These are phyloP conservation scores for Artibeus jamaicensis DNA, from an alignment of 2,797 vertebrate species.

Conservation along the genomic window DNA sequence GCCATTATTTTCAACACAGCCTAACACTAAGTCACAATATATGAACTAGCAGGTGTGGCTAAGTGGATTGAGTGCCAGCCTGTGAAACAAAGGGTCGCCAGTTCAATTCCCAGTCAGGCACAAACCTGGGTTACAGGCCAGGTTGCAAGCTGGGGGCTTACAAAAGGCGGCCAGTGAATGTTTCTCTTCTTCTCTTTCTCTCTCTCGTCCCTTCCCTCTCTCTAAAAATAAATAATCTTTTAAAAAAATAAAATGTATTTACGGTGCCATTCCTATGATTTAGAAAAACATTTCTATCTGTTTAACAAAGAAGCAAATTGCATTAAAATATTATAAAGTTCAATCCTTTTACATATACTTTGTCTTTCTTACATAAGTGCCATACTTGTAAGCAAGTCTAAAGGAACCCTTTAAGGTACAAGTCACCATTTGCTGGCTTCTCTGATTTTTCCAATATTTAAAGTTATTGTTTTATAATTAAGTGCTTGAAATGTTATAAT, in stretches of 20 bases:
- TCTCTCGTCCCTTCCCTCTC: neutral
- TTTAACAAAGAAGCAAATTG: conserved; percentile 39
- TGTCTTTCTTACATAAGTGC: neutral
- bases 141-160: neutral
- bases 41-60: neutral
- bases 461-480: neutral
- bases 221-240: neutral
- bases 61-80: neutral
- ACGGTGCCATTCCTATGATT: neutral
- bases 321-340: conserved; percentile 35
- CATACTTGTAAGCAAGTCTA: neutral
- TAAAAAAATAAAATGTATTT: neutral
- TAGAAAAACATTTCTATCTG: conserved; percentile 36
- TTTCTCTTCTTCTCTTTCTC: neutral
- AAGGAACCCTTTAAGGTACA: neutral
- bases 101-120: neutral
- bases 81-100: neutral
- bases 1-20: conserved; percentile 51
- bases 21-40: conserved; percentile 48
- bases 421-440: neutral
- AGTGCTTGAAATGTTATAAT: neutral
- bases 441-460: conserved; percentile 26
- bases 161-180: neutral
- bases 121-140: neutral
- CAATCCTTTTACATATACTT: conserved; percentile 3